Evolutionary conservation across 2,113 vertebrate genomes (phyloP).

Genomic region (Phalacrocorax brasilianus): DNA sequence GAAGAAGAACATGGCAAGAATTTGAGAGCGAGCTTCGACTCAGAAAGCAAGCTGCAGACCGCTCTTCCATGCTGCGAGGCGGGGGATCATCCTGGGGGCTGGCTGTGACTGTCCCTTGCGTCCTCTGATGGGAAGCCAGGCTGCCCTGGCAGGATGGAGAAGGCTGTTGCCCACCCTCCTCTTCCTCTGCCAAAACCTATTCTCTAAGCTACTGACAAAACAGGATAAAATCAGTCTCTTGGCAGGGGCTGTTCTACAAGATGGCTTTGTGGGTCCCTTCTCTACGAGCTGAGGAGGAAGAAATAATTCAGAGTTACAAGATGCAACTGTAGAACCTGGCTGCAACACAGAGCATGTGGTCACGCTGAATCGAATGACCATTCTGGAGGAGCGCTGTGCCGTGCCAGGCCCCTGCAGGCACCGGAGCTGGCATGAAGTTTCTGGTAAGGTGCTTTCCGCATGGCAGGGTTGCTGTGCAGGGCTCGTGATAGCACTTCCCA

Average conservation of each 20-base stretch:
- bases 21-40: neutral
- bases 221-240: neutral
- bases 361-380: rapidly evolving
- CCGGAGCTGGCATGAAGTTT: neutral
- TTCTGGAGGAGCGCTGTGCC: neutral
- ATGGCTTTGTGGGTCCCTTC: neutral
- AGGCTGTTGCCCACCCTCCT: neutral
- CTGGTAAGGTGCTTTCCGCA: rapidly evolving
- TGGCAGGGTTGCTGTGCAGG: rapidly evolving
- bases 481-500: neutral
- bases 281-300: neutral
- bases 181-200: neutral
- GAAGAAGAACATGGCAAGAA: neutral
- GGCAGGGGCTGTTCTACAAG: neutral
- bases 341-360: neutral
- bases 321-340: neutral
- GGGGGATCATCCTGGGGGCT: too few relatives aligned
- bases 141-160: neutral
- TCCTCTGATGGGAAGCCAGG: rapidly evolving
- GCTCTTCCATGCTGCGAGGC: neutral
- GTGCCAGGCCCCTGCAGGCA: neutral
- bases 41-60: neutral
- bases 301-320: neutral
- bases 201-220: neutral
- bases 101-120: rapidly evolving